Conservation (phyloP, 1,140 invertebrate species). For the Lepidurus apus region DNA sequence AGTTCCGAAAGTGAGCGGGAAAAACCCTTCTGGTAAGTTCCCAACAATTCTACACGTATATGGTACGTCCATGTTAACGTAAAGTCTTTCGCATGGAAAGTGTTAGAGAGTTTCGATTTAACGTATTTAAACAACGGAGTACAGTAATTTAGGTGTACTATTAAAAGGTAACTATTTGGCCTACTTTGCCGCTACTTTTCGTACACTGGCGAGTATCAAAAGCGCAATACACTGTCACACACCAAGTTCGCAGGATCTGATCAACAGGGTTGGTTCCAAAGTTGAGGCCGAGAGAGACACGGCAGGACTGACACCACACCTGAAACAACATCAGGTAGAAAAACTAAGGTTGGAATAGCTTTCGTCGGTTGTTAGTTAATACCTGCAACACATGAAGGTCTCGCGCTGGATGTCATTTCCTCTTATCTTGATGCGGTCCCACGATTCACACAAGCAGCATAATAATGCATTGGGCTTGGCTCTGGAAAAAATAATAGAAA, state of each 20-base stretch:
- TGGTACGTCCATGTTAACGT: too few species aligned
- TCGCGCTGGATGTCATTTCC: not conserved
- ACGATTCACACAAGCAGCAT: not conserved
- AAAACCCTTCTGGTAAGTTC: too few species aligned
- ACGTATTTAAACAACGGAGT: too few species aligned
- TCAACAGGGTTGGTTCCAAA: not conserved
- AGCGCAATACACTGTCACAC: not conserved
- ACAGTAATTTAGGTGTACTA: too few species aligned
- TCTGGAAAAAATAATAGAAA: not conserved
- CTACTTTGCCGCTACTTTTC: too few species aligned
- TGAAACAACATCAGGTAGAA: conserved; percentile 25
- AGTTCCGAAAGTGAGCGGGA: too few species aligned
- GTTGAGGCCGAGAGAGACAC: not conserved
- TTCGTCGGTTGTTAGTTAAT: conserved; percentile 37
- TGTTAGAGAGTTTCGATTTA: too few species aligned
- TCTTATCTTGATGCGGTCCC: conserved; percentile 1
- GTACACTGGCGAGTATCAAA: too few species aligned
- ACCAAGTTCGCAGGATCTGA: not conserved
- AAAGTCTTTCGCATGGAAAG: too few species aligned
- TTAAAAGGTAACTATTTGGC: too few species aligned
- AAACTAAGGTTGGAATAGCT: conserved; percentile 40
- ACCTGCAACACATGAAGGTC: not conserved
- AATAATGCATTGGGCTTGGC: not conserved
- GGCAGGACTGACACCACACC: conserved; percentile 22
- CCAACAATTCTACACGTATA: too few species aligned